These are phyloP conservation scores for Drosophila pseudotakahashii DNA, from an alignment of 2,888 invertebrate genomes.

Conservation along the genomic window DNA sequence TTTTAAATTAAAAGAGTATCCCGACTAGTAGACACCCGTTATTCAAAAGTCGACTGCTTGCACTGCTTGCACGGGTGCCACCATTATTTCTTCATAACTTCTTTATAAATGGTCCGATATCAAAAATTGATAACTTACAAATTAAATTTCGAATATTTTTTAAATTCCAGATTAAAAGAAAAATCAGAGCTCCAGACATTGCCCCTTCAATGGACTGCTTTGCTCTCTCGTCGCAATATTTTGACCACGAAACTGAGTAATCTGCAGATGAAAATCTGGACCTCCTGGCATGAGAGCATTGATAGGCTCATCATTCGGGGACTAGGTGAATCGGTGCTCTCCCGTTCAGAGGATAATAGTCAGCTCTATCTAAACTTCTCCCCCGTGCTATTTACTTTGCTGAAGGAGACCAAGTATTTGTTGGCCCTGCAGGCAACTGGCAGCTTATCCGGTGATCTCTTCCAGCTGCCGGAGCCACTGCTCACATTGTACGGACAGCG, in stretches of 20 bases:
- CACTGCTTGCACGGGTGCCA: no score
- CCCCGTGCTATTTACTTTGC: conserved; percentile 87
- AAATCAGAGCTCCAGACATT: conserved; percentile 49
- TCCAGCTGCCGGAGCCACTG: conserved; percentile 65
- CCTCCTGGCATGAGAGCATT: conserved; percentile 85
- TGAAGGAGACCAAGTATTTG: conserved; percentile 93
- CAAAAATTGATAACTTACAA: no score
- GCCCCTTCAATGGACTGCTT: conserved; percentile 56
- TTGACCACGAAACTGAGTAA: conserved; percentile 83
- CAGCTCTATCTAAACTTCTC: conserved; percentile 75
- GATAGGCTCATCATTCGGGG: conserved; percentile 85
- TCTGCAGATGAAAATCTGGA: conserved; percentile 85
- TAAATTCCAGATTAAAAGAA: conserved; percentile 37
- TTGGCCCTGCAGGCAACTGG: conserved; percentile 85
- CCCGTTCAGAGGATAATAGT: conserved; percentile 33
- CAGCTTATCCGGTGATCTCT: conserved; percentile 54
- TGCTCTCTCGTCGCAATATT: conserved; percentile 75
- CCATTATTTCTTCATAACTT: no score
- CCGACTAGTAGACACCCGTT: no score
- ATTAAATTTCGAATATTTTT: no score
- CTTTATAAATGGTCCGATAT: no score
- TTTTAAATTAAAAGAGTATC: no score
- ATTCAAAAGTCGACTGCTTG: no score
- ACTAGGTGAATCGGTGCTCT: conserved; percentile 79
- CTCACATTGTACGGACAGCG: conserved; percentile 73